Conservation (phyloP, 2,888 invertebrate species). For the Bombylius major region DNA sequence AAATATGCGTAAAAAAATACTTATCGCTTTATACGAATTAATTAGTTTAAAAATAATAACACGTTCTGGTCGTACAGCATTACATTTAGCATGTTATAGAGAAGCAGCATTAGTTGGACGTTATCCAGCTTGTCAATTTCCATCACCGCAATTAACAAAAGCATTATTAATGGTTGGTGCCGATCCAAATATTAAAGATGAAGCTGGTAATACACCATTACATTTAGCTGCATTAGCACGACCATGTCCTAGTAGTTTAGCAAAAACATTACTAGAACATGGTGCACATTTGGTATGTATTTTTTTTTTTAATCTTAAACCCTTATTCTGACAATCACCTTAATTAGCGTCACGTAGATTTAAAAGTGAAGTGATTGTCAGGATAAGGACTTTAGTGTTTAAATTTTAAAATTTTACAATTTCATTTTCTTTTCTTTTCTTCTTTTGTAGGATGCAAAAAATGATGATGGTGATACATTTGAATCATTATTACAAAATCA, state of each 20-base stretch:
- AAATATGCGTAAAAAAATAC: constrained; percentile 45
- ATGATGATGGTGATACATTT: constrained; percentile 64
- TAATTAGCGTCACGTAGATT: not conserved
- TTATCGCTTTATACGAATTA: constrained; percentile 61
- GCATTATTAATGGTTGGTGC: constrained; percentile 74
- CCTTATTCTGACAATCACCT: too few relatives aligned
- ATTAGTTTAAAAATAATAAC: constrained; percentile 55
- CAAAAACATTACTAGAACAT: constrained; percentile 56
- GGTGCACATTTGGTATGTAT: constrained; percentile 49
- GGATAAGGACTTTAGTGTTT: too few relatives aligned
- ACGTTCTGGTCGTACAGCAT: constrained; percentile 52
- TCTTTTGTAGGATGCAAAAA: constrained; percentile 43
- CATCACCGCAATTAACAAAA: constrained; percentile 54
- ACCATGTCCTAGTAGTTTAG: constrained; percentile 58
- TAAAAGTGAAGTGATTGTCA: too few relatives aligned
- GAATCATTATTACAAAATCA: constrained; percentile 53
- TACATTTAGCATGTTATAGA: constrained; percentile 75
- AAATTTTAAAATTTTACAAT: too few relatives aligned
- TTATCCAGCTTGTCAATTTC: constrained; percentile 58
- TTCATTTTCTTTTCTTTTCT: not conserved
- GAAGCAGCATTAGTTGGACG: constrained; percentile 57
- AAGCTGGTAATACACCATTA: constrained; percentile 75
- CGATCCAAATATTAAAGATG: constrained; percentile 64
- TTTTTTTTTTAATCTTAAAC: not conserved
- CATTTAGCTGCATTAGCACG: constrained; percentile 67